phyloP scores from a whole-genome alignment of 1,140 invertebrate species.

The Callitettix versicolor region DNA sequence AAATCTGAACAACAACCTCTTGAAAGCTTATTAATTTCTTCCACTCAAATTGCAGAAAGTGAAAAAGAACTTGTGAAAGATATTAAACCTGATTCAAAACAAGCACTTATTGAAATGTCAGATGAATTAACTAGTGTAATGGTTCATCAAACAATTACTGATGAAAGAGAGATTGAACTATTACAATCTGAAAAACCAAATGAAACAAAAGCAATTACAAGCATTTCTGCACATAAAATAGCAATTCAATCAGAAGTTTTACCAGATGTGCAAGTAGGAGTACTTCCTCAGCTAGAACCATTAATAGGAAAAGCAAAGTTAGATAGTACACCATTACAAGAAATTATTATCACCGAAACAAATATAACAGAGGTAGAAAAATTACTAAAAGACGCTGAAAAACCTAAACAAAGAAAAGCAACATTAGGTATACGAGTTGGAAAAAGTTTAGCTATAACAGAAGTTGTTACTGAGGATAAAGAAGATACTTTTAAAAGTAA shows the following conservation, averaged over 20 bases:
- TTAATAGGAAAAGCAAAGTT: conserved; percentile 38
- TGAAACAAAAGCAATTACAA: conserved; percentile 32
- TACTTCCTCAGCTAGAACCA: conserved; percentile 32
- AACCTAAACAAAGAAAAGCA: conserved; percentile 39
- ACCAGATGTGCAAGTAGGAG: conserved; percentile 34
- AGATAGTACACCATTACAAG: conserved; percentile 39
- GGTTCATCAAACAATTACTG: conserved; percentile 39
- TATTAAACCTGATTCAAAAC: conserved; percentile 36
- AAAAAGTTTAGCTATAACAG: conserved; percentile 35
- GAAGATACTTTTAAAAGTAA: conserved; percentile 24
- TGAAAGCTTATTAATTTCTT: conserved; percentile 39
- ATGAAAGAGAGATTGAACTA: conserved; percentile 42
- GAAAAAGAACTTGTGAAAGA: conserved; percentile 38
- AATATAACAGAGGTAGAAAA: conserved; percentile 33
- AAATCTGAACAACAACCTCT: conserved; percentile 35
- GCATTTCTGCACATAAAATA: conserved; percentile 37
- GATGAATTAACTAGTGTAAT: conserved; percentile 36
- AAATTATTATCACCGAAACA: conserved; percentile 36
- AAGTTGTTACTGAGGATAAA: conserved; percentile 39
- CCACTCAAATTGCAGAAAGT: conserved; percentile 43
- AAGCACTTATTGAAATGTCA: conserved; percentile 37
- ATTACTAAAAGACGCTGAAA: conserved; percentile 32
- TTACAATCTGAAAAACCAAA: conserved; percentile 30
- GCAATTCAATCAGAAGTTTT: conserved; percentile 40
- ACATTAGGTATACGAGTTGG: conserved; percentile 36